Base-by-base conservation (phyloP, 2,888 invertebrate species). In the Nomada flava region DNA sequence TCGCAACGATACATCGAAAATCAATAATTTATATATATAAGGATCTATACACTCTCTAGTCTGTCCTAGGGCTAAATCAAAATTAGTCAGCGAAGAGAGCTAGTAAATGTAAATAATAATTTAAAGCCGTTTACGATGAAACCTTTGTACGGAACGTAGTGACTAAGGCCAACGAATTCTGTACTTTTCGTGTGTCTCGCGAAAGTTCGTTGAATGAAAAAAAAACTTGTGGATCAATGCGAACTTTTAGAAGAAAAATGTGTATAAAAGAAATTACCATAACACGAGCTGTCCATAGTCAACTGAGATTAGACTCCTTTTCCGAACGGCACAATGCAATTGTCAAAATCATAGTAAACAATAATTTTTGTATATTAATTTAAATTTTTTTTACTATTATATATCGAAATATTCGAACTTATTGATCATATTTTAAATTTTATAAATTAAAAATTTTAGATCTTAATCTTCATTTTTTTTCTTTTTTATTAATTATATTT, bases 51-150 rank as follows among this genome's bases (percentile, higher is more conserved):
- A 52, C 74, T 76, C 75, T 82, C 76, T 85, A 80, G 77, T 78
- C 77, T 73, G 87, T 90, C 89, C 90, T 90, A 89, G 90, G 90
- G 90, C 86, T 91, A 89, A 90, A 90, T 91, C 86, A 89, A 90
- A 89, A 89, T 89, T 89, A 89, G 87, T 89, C 86, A 82, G 79
- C 85, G 84, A 86, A 88, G 84, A 79, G 74, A 83, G 83, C 69
- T 85, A 88, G 82, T 76, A 63, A 79, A 78, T 86, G 88, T 88
- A 88, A 88, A 88, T 89, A 85, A 86, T 89, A 85, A 89, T 83
- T 84, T 84, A 82, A 89, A 79, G 79, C 83, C 82, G 85, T 82
- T 88, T 82, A 79, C 60, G 77, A 86, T 78, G 82, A 77, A 83
- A 82, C 68, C 82, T 88, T 69, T 86, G 84, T 88, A 88, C 81